Evolutionary conservation across 2,888 invertebrate species (phyloP).

Genomic region (Gandaritis pyraliata): DNA sequence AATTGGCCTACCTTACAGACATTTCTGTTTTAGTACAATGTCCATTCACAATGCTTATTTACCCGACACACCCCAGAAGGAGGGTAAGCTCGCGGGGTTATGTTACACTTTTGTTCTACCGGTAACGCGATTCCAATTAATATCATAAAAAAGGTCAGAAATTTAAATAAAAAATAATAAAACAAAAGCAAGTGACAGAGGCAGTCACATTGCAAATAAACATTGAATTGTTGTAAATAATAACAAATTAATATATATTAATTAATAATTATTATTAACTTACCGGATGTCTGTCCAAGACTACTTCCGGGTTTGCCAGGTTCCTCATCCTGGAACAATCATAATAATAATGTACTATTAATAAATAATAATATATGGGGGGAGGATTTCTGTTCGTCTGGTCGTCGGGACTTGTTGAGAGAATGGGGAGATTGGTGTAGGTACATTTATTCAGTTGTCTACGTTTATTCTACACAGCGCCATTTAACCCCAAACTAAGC

Average conservation of each 20-base stretch:
- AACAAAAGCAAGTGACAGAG: constrained; percentile 71
- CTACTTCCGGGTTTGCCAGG: constrained; percentile 76
- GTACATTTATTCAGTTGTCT: too few relatives aligned
- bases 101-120: constrained; percentile 44
- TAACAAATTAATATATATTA: constrained; percentile 35
- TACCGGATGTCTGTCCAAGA: constrained; percentile 75
- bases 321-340: constrained; percentile 71
- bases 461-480: too few relatives aligned
- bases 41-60: constrained; percentile 77
- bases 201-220: constrained; percentile 81
- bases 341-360: neutral
- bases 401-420: too few relatives aligned
- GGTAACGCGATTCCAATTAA: constrained; percentile 29
- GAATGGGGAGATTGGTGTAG: too few relatives aligned
- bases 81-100: neutral
- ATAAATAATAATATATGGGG: neutral
- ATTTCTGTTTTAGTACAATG: constrained; percentile 70
- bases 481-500: too few relatives aligned
- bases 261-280: constrained; percentile 47
- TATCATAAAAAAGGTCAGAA: constrained; percentile 24
- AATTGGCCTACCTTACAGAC: constrained; percentile 84
- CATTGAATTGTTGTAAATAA: constrained; percentile 59
- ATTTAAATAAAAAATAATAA: constrained; percentile 45
- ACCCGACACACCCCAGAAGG: neutral
- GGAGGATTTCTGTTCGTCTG: too few relatives aligned